phyloP scores from a whole-genome alignment of 2,113 vertebrate genomes.

The Rana temporaria region DNA sequence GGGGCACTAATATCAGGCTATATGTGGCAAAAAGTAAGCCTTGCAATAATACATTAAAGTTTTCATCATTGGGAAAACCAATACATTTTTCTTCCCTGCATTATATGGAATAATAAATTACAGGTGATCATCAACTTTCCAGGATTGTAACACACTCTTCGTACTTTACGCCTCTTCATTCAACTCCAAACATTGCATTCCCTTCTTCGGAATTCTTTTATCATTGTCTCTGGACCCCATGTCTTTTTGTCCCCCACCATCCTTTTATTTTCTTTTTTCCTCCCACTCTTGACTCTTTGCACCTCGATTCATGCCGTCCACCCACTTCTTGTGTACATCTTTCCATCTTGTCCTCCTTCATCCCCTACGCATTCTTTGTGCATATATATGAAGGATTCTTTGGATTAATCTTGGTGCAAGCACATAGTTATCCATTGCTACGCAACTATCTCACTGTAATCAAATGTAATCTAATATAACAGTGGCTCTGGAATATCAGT shows the following conservation, averaged over 20 bases:
- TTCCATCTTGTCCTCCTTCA: neutral
- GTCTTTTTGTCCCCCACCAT: neutral
- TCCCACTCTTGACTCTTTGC: neutral
- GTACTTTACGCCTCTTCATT: too few relatives aligned
- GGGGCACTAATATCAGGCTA: too few relatives aligned
- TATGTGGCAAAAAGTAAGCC: too few relatives aligned
- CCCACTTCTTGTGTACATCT: neutral
- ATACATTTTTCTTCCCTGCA: too few relatives aligned
- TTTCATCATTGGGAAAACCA: too few relatives aligned
- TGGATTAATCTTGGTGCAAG: conserved; percentile 23
- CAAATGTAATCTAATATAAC: conserved; percentile 55
- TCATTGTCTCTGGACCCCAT: neutral
- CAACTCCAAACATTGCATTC: too few relatives aligned
- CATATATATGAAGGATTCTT: conserved; percentile 25
- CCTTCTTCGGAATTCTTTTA: neutral
- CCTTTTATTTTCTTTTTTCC: conserved; percentile 2
- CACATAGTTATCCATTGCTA: conserved; percentile 45
- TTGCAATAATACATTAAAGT: too few relatives aligned
- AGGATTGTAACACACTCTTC: too few relatives aligned
- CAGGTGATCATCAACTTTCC: too few relatives aligned
- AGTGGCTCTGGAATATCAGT: conserved; percentile 48
- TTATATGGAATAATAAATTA: too few relatives aligned
- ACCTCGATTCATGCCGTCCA: neutral
- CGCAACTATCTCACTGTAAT: conserved; percentile 51
- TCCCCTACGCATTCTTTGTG: conserved; percentile 1